A percentile compares a stretch with the other conserved stretches of the same genome.
Conservation (phyloP, 2,888 invertebrate species). For the Amphipyra berbera region DNA sequence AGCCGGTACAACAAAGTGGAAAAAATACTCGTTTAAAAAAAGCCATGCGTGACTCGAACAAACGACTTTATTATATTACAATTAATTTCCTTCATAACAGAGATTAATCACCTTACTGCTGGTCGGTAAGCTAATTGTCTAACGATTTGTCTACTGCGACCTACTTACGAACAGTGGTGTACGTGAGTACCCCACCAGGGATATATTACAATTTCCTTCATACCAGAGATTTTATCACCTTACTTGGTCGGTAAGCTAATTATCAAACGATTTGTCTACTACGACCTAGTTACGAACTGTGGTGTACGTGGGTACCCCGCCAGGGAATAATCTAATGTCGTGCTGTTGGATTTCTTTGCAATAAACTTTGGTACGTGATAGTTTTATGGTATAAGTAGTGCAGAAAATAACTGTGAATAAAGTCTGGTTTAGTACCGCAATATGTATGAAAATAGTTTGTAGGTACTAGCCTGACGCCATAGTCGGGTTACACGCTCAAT, state of each 20-base stretch:
- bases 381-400: slow-evolving; percentile 52
- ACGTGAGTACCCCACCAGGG: slow-evolving; percentile 34
- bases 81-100: slow-evolving; percentile 19
- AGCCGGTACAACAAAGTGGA: too few species aligned
- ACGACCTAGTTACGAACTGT: slow-evolving; percentile 50
- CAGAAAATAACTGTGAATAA: slow-evolving; percentile 34
- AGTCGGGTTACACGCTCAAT: too few species aligned
- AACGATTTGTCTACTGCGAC: slow-evolving; percentile 56
- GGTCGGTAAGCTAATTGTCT: slow-evolving; percentile 50
- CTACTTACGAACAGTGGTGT: slow-evolving; percentile 43
- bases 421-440: slow-evolving; percentile 42
- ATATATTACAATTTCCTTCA: slow-evolving; percentile 23
- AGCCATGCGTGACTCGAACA: slow-evolving; percentile 10
- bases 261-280: slow-evolving; percentile 56
- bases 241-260: slow-evolving; percentile 40
- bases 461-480: not conserved
- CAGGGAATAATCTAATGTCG: slow-evolving; percentile 48
- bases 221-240: slow-evolving; percentile 34
- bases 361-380: slow-evolving; percentile 52
- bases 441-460: slow-evolving; percentile 39
- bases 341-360: slow-evolving; percentile 47
- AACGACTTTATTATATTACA: slow-evolving; percentile 10
- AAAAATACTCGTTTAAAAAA: not conserved
- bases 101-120: slow-evolving; percentile 27
- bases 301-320: slow-evolving; percentile 29